These are phyloP conservation scores for Glandiceps talaboti DNA, from an alignment of 53 echinoderm and acorn worm species.

Conservation along the genomic window DNA sequence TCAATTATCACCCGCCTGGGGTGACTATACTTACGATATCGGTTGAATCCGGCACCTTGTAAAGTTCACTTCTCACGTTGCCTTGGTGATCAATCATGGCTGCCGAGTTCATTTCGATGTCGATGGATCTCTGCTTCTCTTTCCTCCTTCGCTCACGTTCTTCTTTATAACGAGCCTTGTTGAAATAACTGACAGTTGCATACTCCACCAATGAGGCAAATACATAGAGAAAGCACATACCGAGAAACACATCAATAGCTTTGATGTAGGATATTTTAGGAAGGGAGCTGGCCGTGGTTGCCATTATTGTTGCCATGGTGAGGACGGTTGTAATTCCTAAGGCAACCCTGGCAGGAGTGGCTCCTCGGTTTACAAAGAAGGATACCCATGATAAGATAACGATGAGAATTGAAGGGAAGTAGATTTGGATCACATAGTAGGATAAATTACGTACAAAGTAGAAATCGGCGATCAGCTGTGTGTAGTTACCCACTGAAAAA, in stretches of 20 bases:
- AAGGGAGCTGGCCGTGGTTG: conserved; percentile 48
- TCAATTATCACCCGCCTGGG: no score
- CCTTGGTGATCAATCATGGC: background rate
- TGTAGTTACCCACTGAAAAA: conserved; percentile 72
- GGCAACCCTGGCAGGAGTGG: conserved; percentile 77
- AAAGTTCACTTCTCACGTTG: background rate
- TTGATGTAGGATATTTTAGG: conserved; percentile 92
- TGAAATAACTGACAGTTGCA: conserved; percentile 50
- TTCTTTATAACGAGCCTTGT: background rate
- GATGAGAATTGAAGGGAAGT: conserved; percentile 62
- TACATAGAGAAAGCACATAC: conserved; percentile 72
- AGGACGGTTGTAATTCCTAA: conserved; percentile 82
- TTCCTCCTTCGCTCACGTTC: background rate
- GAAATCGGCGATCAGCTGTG: conserved; percentile 52
- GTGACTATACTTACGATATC: conserved; percentile 1
- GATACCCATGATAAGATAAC: conserved; percentile 83
- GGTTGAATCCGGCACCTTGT: background rate
- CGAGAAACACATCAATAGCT: conserved; percentile 66
- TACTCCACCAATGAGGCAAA: conserved; percentile 87
- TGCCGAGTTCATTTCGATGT: background rate
- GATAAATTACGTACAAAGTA: conserved; percentile 70
- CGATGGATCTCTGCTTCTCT: background rate
- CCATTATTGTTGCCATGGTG: conserved; percentile 79
- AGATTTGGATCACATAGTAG: conserved; percentile 71
- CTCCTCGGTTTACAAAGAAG: conserved; percentile 69